A percentile compares a stretch with the other conserved stretches of the same genome.
phyloP scores from a whole-genome alignment of 2,888 invertebrate genomes.

The Tanypteryx hageni region DNA sequence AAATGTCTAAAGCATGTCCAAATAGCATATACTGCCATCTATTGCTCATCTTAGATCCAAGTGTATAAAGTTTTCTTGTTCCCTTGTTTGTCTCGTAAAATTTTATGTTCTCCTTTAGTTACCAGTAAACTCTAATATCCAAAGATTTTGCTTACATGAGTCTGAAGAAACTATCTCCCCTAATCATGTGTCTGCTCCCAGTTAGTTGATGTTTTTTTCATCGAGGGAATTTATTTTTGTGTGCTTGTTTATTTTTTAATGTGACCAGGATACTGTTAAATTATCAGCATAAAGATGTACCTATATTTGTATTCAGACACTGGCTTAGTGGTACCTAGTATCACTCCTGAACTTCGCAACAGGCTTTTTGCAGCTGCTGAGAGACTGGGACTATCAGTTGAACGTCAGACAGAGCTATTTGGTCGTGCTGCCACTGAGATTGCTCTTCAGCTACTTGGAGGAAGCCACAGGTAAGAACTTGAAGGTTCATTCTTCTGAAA shows the following conservation, averaged over 20 bases:
- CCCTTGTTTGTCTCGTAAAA: too few species aligned
- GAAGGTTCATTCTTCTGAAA: too few species aligned
- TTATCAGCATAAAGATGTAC: neutral
- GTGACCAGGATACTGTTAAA: neutral
- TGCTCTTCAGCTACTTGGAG: conserved; percentile 88
- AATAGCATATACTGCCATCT: too few species aligned
- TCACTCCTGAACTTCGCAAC: conserved; percentile 81
- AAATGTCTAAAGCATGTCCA: too few species aligned
- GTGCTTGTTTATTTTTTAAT: neutral
- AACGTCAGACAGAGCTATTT: conserved; percentile 84
- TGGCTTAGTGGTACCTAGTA: conserved; percentile 88
- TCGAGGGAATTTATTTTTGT: neutral
- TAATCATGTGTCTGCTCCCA: neutral
- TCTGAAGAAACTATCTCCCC: neutral
- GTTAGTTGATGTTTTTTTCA: neutral
- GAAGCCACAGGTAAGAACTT: conserved; percentile 80
- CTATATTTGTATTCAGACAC: conserved; percentile 78
- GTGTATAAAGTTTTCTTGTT: too few species aligned
- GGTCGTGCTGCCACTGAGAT: conserved; percentile 92
- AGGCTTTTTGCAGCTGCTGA: conserved; percentile 84
- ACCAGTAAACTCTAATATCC: too few species aligned
- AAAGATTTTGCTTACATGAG: too few species aligned
- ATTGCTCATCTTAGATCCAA: too few species aligned
- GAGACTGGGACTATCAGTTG: conserved; percentile 81
- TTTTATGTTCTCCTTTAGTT: too few species aligned